Conservation (phyloP, 1,140 invertebrate species). For the Apis dorsata region DNA sequence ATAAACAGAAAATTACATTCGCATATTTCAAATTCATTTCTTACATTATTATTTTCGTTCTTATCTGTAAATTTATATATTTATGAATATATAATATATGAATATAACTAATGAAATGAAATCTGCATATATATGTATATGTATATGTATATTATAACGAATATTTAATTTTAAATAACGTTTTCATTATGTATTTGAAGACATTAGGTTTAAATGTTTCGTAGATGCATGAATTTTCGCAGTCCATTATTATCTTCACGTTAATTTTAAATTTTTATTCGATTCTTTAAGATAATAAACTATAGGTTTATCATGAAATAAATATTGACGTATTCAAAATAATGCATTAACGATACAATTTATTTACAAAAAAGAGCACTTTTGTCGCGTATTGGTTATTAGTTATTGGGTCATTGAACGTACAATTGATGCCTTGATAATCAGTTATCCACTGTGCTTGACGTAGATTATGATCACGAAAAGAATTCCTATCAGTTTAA, state of each 20-base stretch:
- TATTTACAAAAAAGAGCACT: conserved; percentile 7
- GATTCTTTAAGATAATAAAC: not conserved
- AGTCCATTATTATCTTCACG: not conserved
- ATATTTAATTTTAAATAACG: no score
- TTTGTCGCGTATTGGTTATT: not conserved
- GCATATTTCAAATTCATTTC: not conserved
- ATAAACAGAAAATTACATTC: no score
- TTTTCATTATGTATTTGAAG: no score
- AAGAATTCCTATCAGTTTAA: conserved; percentile 1
- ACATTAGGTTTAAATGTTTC: no score
- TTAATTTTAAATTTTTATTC: not conserved
- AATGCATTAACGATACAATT: conserved; percentile 19
- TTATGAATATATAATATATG: no score
- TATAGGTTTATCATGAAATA: not conserved
- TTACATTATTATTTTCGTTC: not conserved
- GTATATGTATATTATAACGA: no score
- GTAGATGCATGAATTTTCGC: not conserved
- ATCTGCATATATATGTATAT: no score
- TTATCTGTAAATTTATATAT: no score
- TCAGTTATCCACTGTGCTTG: not conserved
- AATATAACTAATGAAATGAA: no score
- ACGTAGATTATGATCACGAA: not conserved
- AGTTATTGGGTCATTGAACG: not conserved
- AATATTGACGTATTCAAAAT: not conserved
- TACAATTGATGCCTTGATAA: not conserved